Evolutionary conservation across 2,797 vertebrate species (phyloP).

Genomic region (Pipistrellus pygmaeus): DNA sequence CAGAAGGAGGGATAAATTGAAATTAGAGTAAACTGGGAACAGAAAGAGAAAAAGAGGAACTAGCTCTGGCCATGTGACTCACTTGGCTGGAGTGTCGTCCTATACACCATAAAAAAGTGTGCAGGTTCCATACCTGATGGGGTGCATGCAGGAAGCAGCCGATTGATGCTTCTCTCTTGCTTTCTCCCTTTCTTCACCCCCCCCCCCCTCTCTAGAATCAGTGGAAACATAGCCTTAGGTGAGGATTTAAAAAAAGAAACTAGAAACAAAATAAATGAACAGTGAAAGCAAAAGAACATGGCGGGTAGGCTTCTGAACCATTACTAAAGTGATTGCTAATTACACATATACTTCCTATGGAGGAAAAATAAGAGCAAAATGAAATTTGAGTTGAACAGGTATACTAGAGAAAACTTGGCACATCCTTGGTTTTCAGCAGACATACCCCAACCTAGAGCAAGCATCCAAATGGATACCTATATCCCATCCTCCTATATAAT

Average conservation of each 20-base stretch:
- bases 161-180: neutral
- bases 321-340: neutral
- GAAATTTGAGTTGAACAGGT: neutral
- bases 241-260: neutral
- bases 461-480: neutral
- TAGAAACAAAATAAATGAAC: neutral
- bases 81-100: neutral
- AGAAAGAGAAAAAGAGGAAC: neutral
- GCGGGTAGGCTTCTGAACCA: neutral
- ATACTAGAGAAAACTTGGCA: neutral
- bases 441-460: neutral
- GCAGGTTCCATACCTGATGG: neutral
- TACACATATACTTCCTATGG: neutral
- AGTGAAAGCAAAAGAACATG: constrained; percentile 8
- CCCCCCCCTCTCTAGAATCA: neutral
- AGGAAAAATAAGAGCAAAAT: neutral
- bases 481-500: no score
- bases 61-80: neutral
- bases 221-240: neutral
- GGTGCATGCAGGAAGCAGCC: neutral
- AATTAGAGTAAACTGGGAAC: neutral
- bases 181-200: neutral
- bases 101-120: neutral
- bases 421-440: neutral
- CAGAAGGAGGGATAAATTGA: neutral